phyloP scores from a whole-genome alignment of 2,113 vertebrate genomes.

The Gadus chalcogrammus region DNA sequence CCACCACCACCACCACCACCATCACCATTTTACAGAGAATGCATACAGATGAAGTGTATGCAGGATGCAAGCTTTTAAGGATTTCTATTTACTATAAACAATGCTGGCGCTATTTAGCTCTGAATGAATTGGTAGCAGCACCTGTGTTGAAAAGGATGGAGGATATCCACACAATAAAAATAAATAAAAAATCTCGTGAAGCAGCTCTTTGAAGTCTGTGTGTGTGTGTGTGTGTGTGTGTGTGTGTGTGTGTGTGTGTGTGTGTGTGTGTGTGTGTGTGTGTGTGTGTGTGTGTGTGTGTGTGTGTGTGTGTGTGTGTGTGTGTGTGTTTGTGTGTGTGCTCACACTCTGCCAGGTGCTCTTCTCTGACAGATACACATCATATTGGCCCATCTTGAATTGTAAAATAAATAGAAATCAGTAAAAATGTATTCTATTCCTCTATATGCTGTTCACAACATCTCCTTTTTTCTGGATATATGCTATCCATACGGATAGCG shows the following conservation, averaged over 20 bases:
- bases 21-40: constrained; percentile 26
- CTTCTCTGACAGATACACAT: too few relatives aligned
- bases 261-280: too few relatives aligned
- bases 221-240: too few relatives aligned
- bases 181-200: not conserved
- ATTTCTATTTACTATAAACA: constrained; percentile 45
- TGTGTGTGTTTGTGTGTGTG: too few relatives aligned
- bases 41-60: constrained; percentile 16
- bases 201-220: not conserved
- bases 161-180: constrained; percentile 24
- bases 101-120: constrained; percentile 33
- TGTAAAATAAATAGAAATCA: too few relatives aligned
- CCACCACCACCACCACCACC: constrained; percentile 11
- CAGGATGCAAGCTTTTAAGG: constrained; percentile 46
- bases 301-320: too few relatives aligned
- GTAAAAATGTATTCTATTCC: too few relatives aligned
- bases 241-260: too few relatives aligned
- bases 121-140: constrained; percentile 33
- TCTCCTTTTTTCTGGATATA: constrained; percentile 7
- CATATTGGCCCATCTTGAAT: too few relatives aligned
- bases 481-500: constrained; percentile 6
- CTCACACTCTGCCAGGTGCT: too few relatives aligned
- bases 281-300: too few relatives aligned
- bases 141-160: constrained; percentile 11
- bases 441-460: constrained; percentile 5